Evolutionary conservation across 2,888 invertebrate species (phyloP), one percentile per base, ranked within the genome.

Genomic region (Bruchidius siliquastri): DNA sequence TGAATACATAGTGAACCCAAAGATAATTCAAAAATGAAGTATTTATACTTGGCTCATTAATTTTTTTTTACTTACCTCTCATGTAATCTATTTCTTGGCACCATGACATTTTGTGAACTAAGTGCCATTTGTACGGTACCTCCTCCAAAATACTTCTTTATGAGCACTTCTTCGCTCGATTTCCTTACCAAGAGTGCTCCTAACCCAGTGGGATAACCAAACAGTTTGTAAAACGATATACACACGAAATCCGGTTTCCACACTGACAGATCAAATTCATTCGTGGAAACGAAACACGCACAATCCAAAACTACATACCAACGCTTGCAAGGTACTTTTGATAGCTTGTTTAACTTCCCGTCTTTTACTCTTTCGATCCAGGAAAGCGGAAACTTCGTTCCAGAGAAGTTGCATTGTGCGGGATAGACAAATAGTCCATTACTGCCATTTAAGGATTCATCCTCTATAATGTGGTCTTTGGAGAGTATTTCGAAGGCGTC

Each of bases 211-310:
- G 99, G 99, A 85, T 94, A 98, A 21, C 94, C 94, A 88, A 99
- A 98, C 82, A 99, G 94, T 89, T 98, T 99, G 87, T 99, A 99
- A 88, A 99, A 99, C 0, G 98, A 98, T 21, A 99, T 74, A 73
- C 92, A 91, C 0, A 98, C 92, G 88, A 97, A 99, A 87, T 99
- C 97, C 2, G 98, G 96, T 77, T 92, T 90, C 74, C 88, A 88
- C 71, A 83, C 80, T 0, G 90, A 88, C 73, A 99, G 88, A 88
- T 98, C 92, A 72, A 99, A 87, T 72, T 88, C 88, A 84, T 91
- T 95, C 20, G 96, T 94, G 4, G 94, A 90, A 0, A 92, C 93
- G 87, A 89, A 95, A 49, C 92, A 89, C 0, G 98, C 97, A 6
- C 96, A 95, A 88, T 99, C 99, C 72, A 99, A 86, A 70, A 96